Conservation (phyloP, 2,113 vertebrate genomes). For the Brachyhypopomus occidentalis region DNA sequence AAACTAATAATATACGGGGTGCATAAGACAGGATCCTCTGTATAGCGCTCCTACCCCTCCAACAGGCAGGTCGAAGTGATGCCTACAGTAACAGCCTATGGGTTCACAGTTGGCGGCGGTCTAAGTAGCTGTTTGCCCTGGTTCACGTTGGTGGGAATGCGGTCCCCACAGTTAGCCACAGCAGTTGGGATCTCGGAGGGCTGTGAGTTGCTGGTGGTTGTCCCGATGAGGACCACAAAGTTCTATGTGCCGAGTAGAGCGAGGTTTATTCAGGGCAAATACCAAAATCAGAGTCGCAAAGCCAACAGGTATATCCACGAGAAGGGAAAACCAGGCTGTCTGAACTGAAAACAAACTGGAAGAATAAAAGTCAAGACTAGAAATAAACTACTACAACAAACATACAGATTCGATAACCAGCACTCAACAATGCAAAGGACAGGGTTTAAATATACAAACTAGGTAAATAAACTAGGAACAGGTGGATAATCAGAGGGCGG, state of each 20-base stretch:
- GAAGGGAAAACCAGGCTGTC: no score
- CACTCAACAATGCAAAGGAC: no score
- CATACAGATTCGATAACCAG: no score
- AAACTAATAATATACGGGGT: conserved; percentile 50
- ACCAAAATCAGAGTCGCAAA: no score
- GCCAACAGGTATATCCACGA: no score
- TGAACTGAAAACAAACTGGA: no score
- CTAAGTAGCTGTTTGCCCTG: conserved; percentile 73
- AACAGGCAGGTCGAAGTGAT: conserved; percentile 72
- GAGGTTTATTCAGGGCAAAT: no score
- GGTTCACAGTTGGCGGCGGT: conserved; percentile 79
- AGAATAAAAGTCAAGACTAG: no score
- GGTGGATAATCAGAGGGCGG: no score
- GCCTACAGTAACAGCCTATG: conserved; percentile 73
- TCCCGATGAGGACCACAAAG: conserved; percentile 74
- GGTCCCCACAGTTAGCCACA: conserved; percentile 70
- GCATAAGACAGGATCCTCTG: neutral
- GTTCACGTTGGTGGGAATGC: conserved; percentile 73
- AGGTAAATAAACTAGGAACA: no score
- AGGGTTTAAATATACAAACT: no score
- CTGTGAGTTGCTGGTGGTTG: conserved; percentile 75
- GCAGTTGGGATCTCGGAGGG: conserved; percentile 74
- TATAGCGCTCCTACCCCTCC: conserved; percentile 40
- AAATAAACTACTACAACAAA: no score
- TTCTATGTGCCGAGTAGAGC: conserved; percentile 75